Evolutionary conservation across 2,113 vertebrate genomes (phyloP).

Genomic region (Apus apus): DNA sequence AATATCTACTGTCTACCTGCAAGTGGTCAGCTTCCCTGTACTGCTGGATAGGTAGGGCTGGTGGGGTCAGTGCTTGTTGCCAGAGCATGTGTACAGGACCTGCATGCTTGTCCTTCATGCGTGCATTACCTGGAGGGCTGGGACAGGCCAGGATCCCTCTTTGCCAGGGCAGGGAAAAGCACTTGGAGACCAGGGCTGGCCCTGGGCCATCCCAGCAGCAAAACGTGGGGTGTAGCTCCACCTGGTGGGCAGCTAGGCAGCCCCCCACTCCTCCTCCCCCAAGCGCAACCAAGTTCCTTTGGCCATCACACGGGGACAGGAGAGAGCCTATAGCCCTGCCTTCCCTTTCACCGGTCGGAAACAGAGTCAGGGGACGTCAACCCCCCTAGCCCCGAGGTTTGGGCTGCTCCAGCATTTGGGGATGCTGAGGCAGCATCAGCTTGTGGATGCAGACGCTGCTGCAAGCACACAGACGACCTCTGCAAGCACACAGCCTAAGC

Average conservation of each 20-base stretch:
- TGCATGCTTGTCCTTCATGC: neutral
- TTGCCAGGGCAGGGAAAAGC: neutral
- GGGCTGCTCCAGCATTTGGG: neutral
- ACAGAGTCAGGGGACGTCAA: neutral
- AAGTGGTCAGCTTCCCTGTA: neutral
- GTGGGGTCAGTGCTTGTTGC: neutral
- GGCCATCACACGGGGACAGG: fast-evolving
- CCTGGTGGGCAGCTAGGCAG: slow-evolving; percentile 37
- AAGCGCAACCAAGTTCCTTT: neutral
- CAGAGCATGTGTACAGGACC: fast-evolving
- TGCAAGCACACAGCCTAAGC: fast-evolving
- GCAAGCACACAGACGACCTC: fast-evolving
- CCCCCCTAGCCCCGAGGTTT: fast-evolving
- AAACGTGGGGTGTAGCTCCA: slow-evolving; percentile 49
- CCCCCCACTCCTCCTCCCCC: neutral
- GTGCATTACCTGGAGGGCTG: no score
- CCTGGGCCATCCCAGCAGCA: neutral
- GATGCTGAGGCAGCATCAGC: neutral
- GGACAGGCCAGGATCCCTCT: neutral
- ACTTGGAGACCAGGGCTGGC: neutral
- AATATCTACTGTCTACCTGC: neutral
- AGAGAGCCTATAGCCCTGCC: neutral
- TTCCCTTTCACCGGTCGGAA: neutral
- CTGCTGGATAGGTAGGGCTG: neutral
- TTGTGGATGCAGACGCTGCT: fast-evolving